These are phyloP conservation scores for Callithrix jacchus DNA, from an alignment of 2,113 vertebrate species.

Conservation along the genomic window DNA sequence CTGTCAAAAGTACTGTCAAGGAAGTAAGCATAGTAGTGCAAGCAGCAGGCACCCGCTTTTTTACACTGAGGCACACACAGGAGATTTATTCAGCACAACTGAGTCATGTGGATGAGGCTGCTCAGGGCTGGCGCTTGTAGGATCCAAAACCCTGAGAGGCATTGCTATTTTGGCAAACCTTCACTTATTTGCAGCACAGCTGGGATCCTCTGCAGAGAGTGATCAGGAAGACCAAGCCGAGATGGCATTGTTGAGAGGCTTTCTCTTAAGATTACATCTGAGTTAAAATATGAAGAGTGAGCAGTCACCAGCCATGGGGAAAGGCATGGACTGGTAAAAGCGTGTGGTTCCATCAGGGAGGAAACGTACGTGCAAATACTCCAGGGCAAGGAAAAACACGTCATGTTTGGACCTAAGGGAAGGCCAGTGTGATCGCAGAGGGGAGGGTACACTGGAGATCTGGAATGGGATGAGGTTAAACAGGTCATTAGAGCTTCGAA, in stretches of 20 bases:
- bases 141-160: background rate
- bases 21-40: background rate
- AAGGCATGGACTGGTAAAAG: fast-evolving
- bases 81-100: background rate
- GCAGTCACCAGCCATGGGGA: fast-evolving
- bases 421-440: background rate
- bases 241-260: fast-evolving
- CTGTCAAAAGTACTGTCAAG: background rate
- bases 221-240: background rate
- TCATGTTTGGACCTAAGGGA: background rate
- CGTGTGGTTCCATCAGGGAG: background rate
- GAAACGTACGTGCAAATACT: background rate
- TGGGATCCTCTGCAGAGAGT: fast-evolving
- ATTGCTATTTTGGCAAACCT: fast-evolving
- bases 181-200: background rate
- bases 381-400: background rate
- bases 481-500: background rate
- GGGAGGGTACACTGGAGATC: background rate
- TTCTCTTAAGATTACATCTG: background rate
- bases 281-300: background rate
- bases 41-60: background rate
- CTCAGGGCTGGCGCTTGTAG: background rate
- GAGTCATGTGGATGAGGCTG: background rate
- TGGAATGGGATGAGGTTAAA: background rate
- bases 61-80: background rate